Conservation (phyloP, 2,113 vertebrate genomes). For the Nibea albiflora region DNA sequence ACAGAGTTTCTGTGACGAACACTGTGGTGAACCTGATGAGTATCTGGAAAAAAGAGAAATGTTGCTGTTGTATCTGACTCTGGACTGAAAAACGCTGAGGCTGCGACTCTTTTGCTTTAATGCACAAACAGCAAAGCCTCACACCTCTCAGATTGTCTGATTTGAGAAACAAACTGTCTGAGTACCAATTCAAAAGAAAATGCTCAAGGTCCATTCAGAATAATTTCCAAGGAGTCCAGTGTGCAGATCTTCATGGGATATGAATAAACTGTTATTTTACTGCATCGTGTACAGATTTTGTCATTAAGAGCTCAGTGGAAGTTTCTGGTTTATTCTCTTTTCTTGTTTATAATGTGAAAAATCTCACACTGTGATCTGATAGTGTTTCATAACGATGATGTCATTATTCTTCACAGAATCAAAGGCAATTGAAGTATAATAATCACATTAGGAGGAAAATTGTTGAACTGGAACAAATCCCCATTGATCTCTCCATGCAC, state of each 20-base stretch:
- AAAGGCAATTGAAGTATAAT: conserved; percentile 26
- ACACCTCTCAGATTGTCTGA: conserved; percentile 4
- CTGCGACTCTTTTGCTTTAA: background rate
- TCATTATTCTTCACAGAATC: background rate
- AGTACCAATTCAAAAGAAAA: background rate
- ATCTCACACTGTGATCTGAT: background rate
- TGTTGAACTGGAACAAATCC: conserved; percentile 32
- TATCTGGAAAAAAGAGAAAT: conserved; percentile 36
- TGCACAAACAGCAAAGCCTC: background rate
- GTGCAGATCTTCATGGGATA: background rate
- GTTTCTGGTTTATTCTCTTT: background rate
- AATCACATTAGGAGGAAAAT: conserved; percentile 20
- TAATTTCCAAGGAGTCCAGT: background rate
- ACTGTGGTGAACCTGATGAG: conserved; percentile 28
- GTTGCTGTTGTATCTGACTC: conserved; percentile 20
- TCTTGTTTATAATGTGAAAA: background rate
- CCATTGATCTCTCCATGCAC: conserved; percentile 7
- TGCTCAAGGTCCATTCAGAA: background rate
- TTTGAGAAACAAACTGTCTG: background rate
- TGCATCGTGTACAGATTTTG: background rate
- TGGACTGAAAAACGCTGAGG: conserved; percentile 9
- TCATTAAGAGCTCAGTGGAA: background rate
- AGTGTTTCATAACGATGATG: background rate
- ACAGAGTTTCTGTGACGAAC: conserved; percentile 21
- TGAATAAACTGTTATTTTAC: background rate